Evolutionary conservation across 1,140 invertebrate genomes (phyloP), one percentile per base, ranked within the genome.

Genomic region (Magallana ariakensis): DNA sequence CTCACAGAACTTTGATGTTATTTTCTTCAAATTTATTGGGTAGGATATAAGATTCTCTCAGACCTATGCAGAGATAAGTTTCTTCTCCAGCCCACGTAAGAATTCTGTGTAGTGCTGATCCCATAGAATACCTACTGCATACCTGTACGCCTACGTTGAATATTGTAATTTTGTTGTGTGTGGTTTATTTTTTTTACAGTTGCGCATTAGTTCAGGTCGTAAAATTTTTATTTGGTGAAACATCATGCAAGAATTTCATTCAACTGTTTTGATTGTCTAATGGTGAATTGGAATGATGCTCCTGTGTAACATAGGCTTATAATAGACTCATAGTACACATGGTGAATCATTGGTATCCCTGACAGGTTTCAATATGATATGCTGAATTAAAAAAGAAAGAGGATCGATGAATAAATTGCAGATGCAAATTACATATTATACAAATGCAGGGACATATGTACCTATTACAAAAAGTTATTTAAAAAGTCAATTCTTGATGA

Each of bases 241-340:
- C 66, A 75, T 75, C 66, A 75, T 33, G 66, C 66, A 75, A 75
- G 66, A 75, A 75, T 75, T 75, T 75, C 66, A 75, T 75, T 75
- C 66, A 75, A 75, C 66, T 26, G 33, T 46, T 46, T 46, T 46
- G 33, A 46, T 46, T 46, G 33, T 46, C 33, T 46, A 46, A 46
- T 46, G 5, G 33, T 46, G 33, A 46, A 46, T 3, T 46, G 1
- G 3, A 46, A 46, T 46, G 33, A 46, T 46, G 33, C 33, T 5
- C 33, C 33, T 46, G 33, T 46, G 2, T 46, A 46, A 5, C 33
- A 0, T 46, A 46, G 2, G 33, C 33, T 46, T 46, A 46, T 46
- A 4, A 46, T 3, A 46, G 33, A 46, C 3, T 46, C 5, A 46
- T 46, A 46, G 33, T 46, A 46, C 33, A 46, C 33, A 46, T 46